These are phyloP conservation scores for Momotus momota DNA, from an alignment of 2,797 vertebrate species.

Conservation along the genomic window DNA sequence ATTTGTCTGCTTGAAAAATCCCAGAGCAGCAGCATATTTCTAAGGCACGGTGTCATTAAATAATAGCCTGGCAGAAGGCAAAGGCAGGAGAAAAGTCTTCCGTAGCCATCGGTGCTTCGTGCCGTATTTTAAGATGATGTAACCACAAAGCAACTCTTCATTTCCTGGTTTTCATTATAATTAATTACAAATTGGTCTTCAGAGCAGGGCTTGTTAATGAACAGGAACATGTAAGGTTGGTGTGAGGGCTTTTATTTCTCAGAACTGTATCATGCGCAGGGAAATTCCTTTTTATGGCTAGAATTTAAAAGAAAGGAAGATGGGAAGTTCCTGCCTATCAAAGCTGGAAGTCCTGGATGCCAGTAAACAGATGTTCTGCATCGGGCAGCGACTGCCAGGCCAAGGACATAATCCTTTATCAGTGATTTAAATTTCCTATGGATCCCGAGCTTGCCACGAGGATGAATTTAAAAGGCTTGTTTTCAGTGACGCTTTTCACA, in stretches of 20 bases:
- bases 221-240: neutral
- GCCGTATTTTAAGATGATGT: neutral
- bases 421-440: neutral
- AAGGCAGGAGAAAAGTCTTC: neutral
- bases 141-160: neutral
- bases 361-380: neutral
- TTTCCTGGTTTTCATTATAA: neutral
- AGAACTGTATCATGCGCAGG: neutral
- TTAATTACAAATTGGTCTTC: neutral
- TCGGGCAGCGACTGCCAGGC: neutral
- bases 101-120: fast-evolving
- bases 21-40: neutral
- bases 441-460: neutral
- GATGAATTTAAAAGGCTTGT: neutral
- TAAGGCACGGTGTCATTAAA: neutral
- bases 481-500: neutral
- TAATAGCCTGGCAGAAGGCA: neutral
- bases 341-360: neutral
- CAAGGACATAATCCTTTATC: neutral
- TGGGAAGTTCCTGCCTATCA: neutral
- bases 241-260: neutral
- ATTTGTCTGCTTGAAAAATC: neutral
- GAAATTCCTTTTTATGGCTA: neutral
- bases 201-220: neutral
- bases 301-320: neutral